Base-by-base conservation (phyloP, 1,140 invertebrate species). In the Pollicipes pollicipes region DNA sequence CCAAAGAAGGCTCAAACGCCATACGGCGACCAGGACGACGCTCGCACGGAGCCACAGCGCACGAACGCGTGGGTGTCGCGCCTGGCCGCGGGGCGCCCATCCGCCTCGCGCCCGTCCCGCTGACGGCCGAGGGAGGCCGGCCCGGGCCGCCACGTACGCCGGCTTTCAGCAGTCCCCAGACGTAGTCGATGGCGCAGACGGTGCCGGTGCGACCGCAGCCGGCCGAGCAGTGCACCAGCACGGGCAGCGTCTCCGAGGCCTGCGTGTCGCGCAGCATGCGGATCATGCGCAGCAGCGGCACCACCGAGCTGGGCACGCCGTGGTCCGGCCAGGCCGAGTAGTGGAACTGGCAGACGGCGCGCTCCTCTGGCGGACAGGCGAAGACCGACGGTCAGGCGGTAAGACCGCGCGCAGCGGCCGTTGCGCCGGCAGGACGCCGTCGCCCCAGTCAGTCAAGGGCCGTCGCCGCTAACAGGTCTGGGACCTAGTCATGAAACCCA, bases 201-300 rank as follows among this genome's bases (percentile, higher is more conserved):
- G 86, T 87, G 31, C 86, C 86, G n/a, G 86, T 87, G 73, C 86
- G 77, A 4, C 86, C 86, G 81, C 86, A 87, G 13, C 86, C 86
- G 73, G 86, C 86, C 76, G 83, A 85, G 77, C 85, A 86, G 76
- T 86, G 85, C 64, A 86, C 81, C 26, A 86, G 76, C 66, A 86
- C 80, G 0, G 85, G 85, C 27, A 81, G 74, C 10, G 81, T 82
- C 76, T 83, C 81, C 21, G 81, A 80, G 26, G 80, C 78, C 74
- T 84, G 82, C 35, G 82, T 82, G 73, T 84, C 82, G 30, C 84
- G 76, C 74, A 85, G 83, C 24, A 83, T 75, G n/a, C 82, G 77
- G 26, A 85, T 81, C 77, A 86, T 82, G 71, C 85, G 83, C 29
- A 85, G 74, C 31, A 85, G 77, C 31, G 84, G 83, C 37, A 79